These are phyloP conservation scores for Hemiscyllium ocellatum DNA, from an alignment of 2,113 vertebrate species.

Conservation along the genomic window DNA sequence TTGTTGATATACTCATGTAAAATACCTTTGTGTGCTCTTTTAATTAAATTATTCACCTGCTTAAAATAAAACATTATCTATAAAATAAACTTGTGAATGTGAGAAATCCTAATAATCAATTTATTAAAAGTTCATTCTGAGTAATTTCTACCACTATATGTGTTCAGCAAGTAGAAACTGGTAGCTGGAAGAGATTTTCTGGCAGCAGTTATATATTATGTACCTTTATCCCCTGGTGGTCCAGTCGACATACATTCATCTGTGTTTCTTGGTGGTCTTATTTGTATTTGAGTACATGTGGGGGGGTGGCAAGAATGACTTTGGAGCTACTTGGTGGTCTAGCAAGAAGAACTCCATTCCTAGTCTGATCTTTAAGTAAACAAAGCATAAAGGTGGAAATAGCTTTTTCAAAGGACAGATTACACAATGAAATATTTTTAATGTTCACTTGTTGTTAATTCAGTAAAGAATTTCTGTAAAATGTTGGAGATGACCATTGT, in stretches of 20 bases:
- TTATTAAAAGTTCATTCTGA: background rate
- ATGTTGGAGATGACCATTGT: background rate
- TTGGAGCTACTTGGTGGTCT: background rate
- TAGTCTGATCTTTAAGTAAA: background rate
- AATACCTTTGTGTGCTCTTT: background rate
- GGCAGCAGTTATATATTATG: background rate
- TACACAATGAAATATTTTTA: background rate
- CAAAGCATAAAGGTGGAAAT: background rate
- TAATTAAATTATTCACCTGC: background rate
- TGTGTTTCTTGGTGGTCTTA: conserved; percentile 25
- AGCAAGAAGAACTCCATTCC: background rate
- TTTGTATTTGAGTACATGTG: background rate
- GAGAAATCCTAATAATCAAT: background rate
- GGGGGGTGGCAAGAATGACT: background rate
- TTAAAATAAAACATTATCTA: background rate
- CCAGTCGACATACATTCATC: background rate
- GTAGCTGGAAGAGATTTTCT: background rate
- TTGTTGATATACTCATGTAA: background rate
- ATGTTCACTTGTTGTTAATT: background rate
- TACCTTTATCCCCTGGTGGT: background rate
- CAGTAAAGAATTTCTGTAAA: background rate
- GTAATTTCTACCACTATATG: background rate
- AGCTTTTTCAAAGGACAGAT: background rate
- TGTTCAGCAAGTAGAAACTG: background rate
- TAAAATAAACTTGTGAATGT: background rate